Evolutionary conservation across 2,113 vertebrate species (phyloP), one percentile per base, ranked within the genome.

Genomic region (Caranx melampygus): DNA sequence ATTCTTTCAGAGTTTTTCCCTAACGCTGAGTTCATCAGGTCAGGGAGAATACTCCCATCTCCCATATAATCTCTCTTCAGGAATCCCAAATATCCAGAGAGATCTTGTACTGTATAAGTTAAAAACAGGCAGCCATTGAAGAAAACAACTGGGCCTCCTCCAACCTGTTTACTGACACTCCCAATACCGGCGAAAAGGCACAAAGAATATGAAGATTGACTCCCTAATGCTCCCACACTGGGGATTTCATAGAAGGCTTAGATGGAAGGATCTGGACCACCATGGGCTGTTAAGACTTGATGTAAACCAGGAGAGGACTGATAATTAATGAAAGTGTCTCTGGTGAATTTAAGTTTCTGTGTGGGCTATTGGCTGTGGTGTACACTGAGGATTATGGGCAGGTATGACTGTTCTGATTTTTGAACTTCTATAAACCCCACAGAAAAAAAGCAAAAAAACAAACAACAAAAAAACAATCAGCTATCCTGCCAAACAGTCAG

Each of bases 31-130:
- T 83, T 85, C 60, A 68, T 54, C 15, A 45, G 88, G 89, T 90
- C 91, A 92, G 71, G 63, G 72, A 86, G 85, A 90, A 87, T 60
- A 79, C 91, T 90, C 70, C 63, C 84, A 65, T 82, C 77, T 92
- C 86, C 71, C 73, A 54, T 75, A 54, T 75, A 51, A 58, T 49
- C 68, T 79, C 82, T 85, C 81, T 71, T 40, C 78, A 82, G 79
- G 93, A 92, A 93, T 93, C 75, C 71, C 62, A 93, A 86, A 81
- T 75, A 90, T 87, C 75, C 69, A 78, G 72, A 74, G 88, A 85
- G 75, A 78, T 26, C 16, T 35, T 80, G 54, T 69, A 66, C 35
- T 80, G 54, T 69, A 64, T 55, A 79, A 79, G 68, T 69, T 44
- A 45, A 81, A 87, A 66, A 77, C 65, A 78, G 67, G 62, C 63